Evolutionary conservation across 2,888 invertebrate genomes (phyloP), one percentile per base, ranked within the genome.

Genomic region (Nemotelus pantherinus): DNA sequence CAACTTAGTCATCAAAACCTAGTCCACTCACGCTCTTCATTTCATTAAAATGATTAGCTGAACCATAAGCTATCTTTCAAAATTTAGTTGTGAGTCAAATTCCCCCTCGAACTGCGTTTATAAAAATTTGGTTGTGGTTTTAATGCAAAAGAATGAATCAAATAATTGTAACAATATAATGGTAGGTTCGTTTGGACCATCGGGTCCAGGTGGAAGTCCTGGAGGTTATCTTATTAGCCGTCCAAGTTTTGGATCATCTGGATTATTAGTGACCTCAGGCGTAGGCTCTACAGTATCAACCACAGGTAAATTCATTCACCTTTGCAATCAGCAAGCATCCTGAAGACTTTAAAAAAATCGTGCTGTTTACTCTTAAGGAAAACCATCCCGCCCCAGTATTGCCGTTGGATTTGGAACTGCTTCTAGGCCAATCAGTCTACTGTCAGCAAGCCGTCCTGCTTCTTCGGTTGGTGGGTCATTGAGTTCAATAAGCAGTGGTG

Each of bases 151-250:
- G 25, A 25, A 25, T 25, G 25, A 25, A 25, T 25, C 25, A 25
- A 25, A 25, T 25, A 25, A 25, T 25, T 25, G 25, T 25, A 25
- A 25, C 25, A 25, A 25, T 25, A 25, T 25, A 25, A 25, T 25
- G 25, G 25, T 43, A 60, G 65, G 65, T n/a, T 47, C 65, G 47
- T 64, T 79, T 50, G 71, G 76, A 9, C 87, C 88, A 50, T 85
- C 82, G 53, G 81, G 80, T 25, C 82, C 83, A 3, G 82, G 81
- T 4, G 83, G 82, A 50, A 5, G n/a, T 9, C 60, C 58, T 41
- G 43, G 50, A 39, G 63, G 63, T 10, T 50, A 50, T 10, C 50
- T 7, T 50, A 7, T 50, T 10, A 60, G 87, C 86, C 82, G 83
- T 86, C 81, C 71, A 71, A 57, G 71, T 25, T 25, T 25, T 10